Evolutionary conservation across 2,888 invertebrate species (phyloP), one percentile per base, ranked within the genome.

Genomic region (Scotopteryx bipunctaria): DNA sequence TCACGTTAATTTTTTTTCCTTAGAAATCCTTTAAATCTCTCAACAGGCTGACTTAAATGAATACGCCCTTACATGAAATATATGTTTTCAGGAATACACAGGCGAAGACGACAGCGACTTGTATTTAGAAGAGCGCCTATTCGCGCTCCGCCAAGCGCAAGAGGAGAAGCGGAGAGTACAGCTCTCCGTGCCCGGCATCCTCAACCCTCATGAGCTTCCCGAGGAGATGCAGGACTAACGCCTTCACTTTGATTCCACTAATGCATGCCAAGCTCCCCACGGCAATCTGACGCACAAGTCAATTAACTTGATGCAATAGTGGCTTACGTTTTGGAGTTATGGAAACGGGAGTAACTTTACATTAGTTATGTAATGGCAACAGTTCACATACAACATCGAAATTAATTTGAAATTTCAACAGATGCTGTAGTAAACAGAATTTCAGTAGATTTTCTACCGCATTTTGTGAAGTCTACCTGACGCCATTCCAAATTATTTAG

Each of bases 101-200:
- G 99, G 99, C 33, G 98, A 98, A 83, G 99, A 99, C 81, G 98
- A 99, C 86, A 95, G 97, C 56, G 99, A 99, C 90, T 92, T 99
- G 76, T 99, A 96, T 91, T 91, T 99, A 76, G 99, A 99, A 80
- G 99, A 99, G 84, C 94, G 99, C 69, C 96, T 99, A 86, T 93
- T 93, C 61, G 95, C 97, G 52, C 93, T 99, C 61, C 94, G 95
- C 64, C 92, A 93, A 73, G 99, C 99, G 37, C 98, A 99, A 82
- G 95, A 96, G 59, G 98, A 98, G 73, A 99, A 99, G 90, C 93
- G 97, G 78, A 94, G 95, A 82, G 93, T 96, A 68, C 98, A 98
- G 91, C 93, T 98, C 87, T 95, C 96, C 36, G 98, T 99, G 65
- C 99, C 99, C 47, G 99, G 99, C 70, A 98, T 99, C 77, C 92